A percentile compares a stretch with the other conserved stretches of the same genome.
Conservation (phyloP, 2,797 vertebrate genomes). For the Alca torda region DNA sequence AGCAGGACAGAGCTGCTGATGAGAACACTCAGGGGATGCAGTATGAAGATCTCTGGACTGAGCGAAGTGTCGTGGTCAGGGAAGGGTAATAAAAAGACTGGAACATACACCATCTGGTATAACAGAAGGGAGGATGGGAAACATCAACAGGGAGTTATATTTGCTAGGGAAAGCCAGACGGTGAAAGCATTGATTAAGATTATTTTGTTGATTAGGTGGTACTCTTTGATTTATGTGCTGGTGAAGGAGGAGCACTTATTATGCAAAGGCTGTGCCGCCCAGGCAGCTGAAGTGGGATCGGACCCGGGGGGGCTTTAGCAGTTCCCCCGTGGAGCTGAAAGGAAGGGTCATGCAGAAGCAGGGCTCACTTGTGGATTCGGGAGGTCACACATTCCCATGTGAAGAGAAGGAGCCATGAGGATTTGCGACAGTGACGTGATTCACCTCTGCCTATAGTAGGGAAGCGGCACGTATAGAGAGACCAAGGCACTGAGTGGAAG, state of each 20-base stretch:
- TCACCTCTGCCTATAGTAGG: background rate
- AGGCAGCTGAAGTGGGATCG: background rate
- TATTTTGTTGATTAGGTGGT: constrained; percentile 76
- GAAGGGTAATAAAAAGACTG: constrained; percentile 75
- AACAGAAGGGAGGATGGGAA: constrained; percentile 80
- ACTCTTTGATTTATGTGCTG: constrained; percentile 68
- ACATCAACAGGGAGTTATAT: constrained; percentile 78
- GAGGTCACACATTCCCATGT: background rate
- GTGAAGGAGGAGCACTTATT: constrained; percentile 21
- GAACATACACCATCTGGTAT: constrained; percentile 77
- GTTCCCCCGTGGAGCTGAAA: background rate
- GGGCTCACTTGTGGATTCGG: background rate
- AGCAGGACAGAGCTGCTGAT: constrained; percentile 40
- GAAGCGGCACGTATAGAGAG: background rate
- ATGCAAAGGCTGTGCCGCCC: background rate
- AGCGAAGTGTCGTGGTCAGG: constrained; percentile 68
- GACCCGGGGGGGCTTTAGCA: background rate
- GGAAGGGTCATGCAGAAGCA: background rate
- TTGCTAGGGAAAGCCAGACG: constrained; percentile 76
- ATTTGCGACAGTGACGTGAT: background rate
- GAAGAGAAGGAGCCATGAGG: background rate
- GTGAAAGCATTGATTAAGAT: constrained; percentile 80
- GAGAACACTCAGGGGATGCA: constrained; percentile 32
- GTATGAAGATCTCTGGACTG: constrained; percentile 64
- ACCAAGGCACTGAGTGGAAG: background rate